Base-by-base conservation (phyloP, 2,888 invertebrate species). In the Phaedon cochleariae region DNA sequence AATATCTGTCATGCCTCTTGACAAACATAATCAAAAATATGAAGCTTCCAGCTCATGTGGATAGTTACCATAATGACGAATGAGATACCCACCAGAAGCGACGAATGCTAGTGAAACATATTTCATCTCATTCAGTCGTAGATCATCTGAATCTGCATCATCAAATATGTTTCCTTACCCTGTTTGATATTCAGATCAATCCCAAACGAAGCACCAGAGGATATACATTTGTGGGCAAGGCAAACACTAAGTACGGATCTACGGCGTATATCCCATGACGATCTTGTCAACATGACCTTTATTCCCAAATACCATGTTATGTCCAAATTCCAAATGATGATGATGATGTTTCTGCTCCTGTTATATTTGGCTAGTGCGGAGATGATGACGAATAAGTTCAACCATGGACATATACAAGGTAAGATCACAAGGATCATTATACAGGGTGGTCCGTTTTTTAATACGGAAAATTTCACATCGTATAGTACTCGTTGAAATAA, bases 241-340 rank as follows among this genome's bases (percentile, higher is more conserved):
- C 21, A 21, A 49, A 22, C 21, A 29, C 51, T 64, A 41, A 21
- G 26, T 26, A 26, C 26, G 64, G 52, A 55, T 63, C 57, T 49
- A 64, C 51, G 60, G 54, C 41, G 62, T 45, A 49, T 37, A 52
- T n/a, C 29, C 46, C 61, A 21, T 48, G 65, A 53, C 21, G 45
- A 34, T 29, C 20, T 46, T 52, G 60, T 61, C 63, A 61, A 31
- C 63, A 68, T 68, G 66, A 59, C 51, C 60, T 18, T 48, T 57
- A 62, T 66, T 60, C 54, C 54, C 66, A 70, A 59, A 65, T 59
- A 62, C 52, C 41, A 18, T 34, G 57, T 54, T 22, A 15, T 55
- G 37, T 22, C 12, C 15, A 59, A 59, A 45, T 29, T 62, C 58
- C 52, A 59, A 17, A 46, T 69, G 29, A 46, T 67, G 31, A 59